Base-by-base conservation (phyloP, 2,797 vertebrate species). In the Coranthus polyacanthus region DNA sequence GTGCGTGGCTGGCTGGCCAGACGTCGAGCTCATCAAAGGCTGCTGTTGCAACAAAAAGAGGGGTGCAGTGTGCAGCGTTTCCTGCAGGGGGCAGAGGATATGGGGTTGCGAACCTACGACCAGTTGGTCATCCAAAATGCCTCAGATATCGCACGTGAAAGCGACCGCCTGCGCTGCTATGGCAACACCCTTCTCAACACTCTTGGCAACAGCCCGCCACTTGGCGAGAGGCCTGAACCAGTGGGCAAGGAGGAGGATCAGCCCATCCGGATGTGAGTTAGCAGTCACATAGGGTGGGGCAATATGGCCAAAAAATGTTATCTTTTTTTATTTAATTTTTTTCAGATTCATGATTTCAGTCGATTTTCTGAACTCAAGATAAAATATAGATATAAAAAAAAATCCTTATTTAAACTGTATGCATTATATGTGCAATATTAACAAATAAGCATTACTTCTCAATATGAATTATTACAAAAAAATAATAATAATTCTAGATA, bases 91-190 rank as follows among this genome's bases (percentile, higher is more conserved):
- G 96, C 98, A 16, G 98, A 99, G 90, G 97, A 99, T 76, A 95
- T 96, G 92, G 97, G 97, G 50, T 95, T 99, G 89, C 96, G 94
- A 75, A 95, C 96, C 58, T 99, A 99, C 0, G 98, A 99, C 67
- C 96, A 95, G 81, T 90, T 99, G 91, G 98, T 99, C 66, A 98
- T 99, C 88, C 98, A 99, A 89, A 99, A 99, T 34, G 98, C 98
- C 1, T 92, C 93, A 0, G 93, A 94, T 78, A 94, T 94, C 0
- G 90, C 93, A 1, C 75, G 93, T 12, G 93, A 94, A 77, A 94
- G 92, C 12, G 97, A 99, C 88, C 96, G 98, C 47, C 90, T 98
- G 89, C 96, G 98, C 79, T 93, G 92, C 16, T 94, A 96, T 72
- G 85, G 91, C 72, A 94, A 84, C 66, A 89, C 86, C 13, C 90